Base-by-base conservation (phyloP, 1,140 invertebrate genomes). In the Pachyrhynchus sulphureomaculatus region DNA sequence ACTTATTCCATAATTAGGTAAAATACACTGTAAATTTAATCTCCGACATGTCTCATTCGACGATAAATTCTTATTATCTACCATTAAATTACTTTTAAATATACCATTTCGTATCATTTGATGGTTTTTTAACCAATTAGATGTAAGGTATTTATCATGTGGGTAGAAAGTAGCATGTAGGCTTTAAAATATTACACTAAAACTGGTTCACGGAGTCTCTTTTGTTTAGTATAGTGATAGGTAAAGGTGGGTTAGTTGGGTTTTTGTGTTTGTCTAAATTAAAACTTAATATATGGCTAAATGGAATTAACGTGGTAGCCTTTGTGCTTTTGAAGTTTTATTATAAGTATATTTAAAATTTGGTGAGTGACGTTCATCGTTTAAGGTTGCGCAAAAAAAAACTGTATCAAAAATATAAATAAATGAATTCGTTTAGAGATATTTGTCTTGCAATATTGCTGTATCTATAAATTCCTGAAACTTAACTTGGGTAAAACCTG, bases 201-300 rank as follows among this genome's bases (percentile, higher is more conserved):
- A 62, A 54, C 59, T 62, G 59, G 59, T 62, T 48, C 59, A 48
- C 47, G 32, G 32, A 55, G 36, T 51, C 45, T 32, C 57, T 59
- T 41, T 18, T 8, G 29, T 15, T 59, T 33, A 51, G 45, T 59
- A 42, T 21, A 42, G 39, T 42, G 8, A 42, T 3, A 42, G 17
- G 39, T 20, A 42, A 42, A 42, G 39, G 39, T 42, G 18, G 18
- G 18, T 8, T 42, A 42, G 39, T 42, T 20, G 39, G 12, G 2
- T 42, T 42, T 42, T 42, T 18, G 4, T 10, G 18, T 15, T 17
- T 10, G 4, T 42, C 9, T 42, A 42, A 18, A 18, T 18, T 10
- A 42, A 4, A 9, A n/a, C 36, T 39, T 15, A n/a, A 15, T 39
- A n/a, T 39, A n/a, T 6, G 36, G 5, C 15, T 15, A 39, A 6